Conservation (phyloP, 2,888 invertebrate genomes). For the Pristionchus entomophagus region DNA sequence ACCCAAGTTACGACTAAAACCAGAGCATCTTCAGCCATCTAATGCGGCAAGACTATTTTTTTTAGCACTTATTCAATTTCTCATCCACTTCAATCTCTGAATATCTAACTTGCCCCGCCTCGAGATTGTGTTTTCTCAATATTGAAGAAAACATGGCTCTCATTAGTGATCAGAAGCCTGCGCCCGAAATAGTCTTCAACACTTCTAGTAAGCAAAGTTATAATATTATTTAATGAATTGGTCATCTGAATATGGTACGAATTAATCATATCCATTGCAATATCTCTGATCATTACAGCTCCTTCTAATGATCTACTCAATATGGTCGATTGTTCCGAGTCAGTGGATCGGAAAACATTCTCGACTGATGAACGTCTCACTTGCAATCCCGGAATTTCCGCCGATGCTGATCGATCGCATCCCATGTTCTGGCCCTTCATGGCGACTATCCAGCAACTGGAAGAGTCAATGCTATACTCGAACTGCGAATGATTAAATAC, state of each 20-base stretch:
- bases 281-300: constrained; percentile 15
- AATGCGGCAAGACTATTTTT: not conserved
- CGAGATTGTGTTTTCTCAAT: constrained; percentile 37
- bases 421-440: constrained; percentile 68
- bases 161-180: constrained; percentile 38
- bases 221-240: not conserved
- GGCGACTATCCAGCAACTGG: constrained; percentile 66
- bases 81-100: not conserved
- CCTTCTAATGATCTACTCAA: not conserved
- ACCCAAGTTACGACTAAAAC: too few species aligned
- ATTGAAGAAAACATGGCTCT: constrained; percentile 15
- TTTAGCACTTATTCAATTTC: constrained; percentile 19
- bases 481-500: too few species aligned
- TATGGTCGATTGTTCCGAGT: not conserved
- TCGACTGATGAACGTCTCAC: constrained; percentile 55
- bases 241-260: too few species aligned
- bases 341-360: not conserved
- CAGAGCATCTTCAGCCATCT: too few species aligned
- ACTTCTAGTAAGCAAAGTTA: not conserved
- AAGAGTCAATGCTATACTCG: constrained; percentile 63
- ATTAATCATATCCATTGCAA: too few species aligned
- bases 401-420: constrained; percentile 63
- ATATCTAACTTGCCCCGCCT: constrained; percentile 31
- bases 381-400: constrained; percentile 60
- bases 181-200: constrained; percentile 45